Base-by-base conservation (phyloP, 1,140 invertebrate species). In the Nasonia longicornis region DNA sequence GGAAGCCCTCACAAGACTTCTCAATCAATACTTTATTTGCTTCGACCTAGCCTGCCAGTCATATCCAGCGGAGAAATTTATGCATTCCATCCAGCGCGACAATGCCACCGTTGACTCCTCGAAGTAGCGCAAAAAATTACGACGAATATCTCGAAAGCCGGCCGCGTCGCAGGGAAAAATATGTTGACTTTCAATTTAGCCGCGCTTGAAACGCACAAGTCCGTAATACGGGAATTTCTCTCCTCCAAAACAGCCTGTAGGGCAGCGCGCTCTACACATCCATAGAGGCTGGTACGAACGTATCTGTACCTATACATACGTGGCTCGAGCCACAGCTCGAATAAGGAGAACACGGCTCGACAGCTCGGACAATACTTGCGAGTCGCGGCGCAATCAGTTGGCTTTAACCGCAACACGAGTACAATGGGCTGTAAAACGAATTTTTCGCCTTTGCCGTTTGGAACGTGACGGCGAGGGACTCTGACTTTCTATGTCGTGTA, bases 351-450 rank as follows among this genome's bases (percentile, higher is more conserved):
- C 72, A 26, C 64, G 67, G 35, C 79, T 35, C 75, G 67, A 77
- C 67, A 77, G 75, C 52, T 69, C 73, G 79, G 67, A 81, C 71
- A 82, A 79, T 79, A 82, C 77, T 82, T 26, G 77, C 77, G 76
- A 26, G 52, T 71, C 69, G 67, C 48, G 16, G 78, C 45, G 76
- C 81, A 82, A 82, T 82, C 81, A 82, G 81, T 76, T 82, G 76
- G 72, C 76, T 82, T 82, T 82, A 82, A 82, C 77, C 81, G 71
- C 76, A 74, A 79, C 81, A 67, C 77, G 71, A 79, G 81, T 64
- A 82, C 81, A 82, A 82, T 82, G 48, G 81, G 77, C 81, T 82
- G 77, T 82, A 82, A 82, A 79, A 64, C 77, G 81, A 76, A 70
- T 79, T 82, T 82, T 82, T 82, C 76, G 45, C 73, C 70, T 71